Conservation (phyloP, 1,140 invertebrate genomes). For the Pristionchus pacificus region DNA sequence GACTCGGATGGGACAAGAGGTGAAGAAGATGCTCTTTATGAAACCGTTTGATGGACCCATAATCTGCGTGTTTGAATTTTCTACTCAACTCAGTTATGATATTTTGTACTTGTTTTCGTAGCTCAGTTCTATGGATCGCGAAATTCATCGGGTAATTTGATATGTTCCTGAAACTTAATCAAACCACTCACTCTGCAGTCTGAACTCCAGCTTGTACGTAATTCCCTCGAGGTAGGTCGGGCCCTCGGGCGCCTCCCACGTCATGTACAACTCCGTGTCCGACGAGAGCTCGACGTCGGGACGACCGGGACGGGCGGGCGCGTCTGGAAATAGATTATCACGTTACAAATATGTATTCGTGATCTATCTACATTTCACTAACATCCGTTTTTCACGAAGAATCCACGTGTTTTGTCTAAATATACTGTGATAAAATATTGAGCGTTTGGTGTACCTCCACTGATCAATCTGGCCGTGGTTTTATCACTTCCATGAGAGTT, state of each 20-base stretch:
- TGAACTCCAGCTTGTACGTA: constrained; percentile 71
- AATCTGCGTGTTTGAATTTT: no score
- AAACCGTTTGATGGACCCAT: background rate
- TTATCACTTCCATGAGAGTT: constrained; percentile 68
- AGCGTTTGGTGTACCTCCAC: constrained; percentile 56
- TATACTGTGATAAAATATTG: constrained; percentile 13
- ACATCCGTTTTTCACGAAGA: no score
- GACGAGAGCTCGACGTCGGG: constrained; percentile 77
- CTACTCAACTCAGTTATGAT: no score
- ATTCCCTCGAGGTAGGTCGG: constrained; percentile 66
- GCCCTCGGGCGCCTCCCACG: constrained; percentile 71
- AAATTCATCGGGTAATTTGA: no score
- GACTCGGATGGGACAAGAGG: background rate
- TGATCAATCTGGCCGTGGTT: constrained; percentile 61
- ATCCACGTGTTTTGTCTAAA: constrained; percentile 17
- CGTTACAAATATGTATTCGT: no score
- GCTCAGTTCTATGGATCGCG: no score
- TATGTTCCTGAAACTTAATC: no score
- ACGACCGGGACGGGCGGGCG: constrained; percentile 77
- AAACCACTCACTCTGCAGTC: constrained; percentile 33
- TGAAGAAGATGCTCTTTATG: background rate
- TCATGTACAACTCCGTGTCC: constrained; percentile 77
- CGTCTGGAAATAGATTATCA: constrained; percentile 61
- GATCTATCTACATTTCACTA: no score
- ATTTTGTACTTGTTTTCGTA: no score